phyloP scores from a whole-genome alignment of 2,888 invertebrate species.

The Xanthia togata region DNA sequence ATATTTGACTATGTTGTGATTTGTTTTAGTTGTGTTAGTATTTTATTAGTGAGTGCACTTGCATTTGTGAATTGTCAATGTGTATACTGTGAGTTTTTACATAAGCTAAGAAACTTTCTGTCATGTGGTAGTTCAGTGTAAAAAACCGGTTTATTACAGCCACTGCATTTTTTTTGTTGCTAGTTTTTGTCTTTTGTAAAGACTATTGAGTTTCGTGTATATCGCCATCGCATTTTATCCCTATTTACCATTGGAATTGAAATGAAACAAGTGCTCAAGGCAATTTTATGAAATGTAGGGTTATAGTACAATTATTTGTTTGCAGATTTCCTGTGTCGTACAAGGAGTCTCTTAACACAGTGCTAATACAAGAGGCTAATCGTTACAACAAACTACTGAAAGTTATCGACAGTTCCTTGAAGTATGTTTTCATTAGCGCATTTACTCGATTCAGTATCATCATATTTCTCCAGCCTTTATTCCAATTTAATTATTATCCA shows the following conservation, averaged over 20 bases:
- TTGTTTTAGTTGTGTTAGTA: too few species aligned
- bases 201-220: not conserved
- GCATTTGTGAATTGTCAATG: too few species aligned
- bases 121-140: not conserved
- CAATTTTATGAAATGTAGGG: too few species aligned
- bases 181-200: not conserved
- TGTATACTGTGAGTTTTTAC: too few species aligned
- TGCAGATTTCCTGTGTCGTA: slow-evolving; percentile 95
- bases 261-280: too few species aligned
- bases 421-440: slow-evolving; percentile 67
- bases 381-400: slow-evolving; percentile 93
- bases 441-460: not conserved
- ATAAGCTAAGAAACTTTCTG: too few species aligned
- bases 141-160: not conserved
- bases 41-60: too few species aligned
- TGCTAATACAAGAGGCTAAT: slow-evolving; percentile 96
- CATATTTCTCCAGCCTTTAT: too few species aligned
- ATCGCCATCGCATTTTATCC: too few species aligned
- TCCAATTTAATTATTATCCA: too few species aligned
- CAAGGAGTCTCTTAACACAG: slow-evolving; percentile 97
- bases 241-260: not conserved
- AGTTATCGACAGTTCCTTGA: slow-evolving; percentile 90
- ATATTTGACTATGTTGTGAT: too few species aligned
- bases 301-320: not conserved
- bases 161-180: not conserved